Percentiles rank a stretch among this genome's conserved stretches.
Evolutionary conservation across 2,113 vertebrate species (phyloP).

Genomic region (Jacana jacana): DNA sequence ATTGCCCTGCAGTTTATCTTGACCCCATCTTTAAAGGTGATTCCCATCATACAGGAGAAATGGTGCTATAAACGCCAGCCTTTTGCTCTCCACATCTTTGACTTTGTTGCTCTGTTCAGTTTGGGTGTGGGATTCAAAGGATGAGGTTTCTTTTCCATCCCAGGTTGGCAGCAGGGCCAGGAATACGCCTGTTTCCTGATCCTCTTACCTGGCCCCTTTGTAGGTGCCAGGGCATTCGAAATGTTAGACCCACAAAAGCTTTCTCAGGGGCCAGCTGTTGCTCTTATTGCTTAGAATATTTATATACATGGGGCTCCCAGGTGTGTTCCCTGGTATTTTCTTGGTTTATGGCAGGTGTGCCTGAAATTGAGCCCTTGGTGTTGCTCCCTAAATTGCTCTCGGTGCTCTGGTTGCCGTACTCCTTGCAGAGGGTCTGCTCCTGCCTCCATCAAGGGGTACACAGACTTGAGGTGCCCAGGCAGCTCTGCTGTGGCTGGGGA

Average conservation of each 20-base stretch:
- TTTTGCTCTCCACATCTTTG: not conserved
- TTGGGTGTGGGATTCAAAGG: not conserved
- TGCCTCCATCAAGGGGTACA: fast-evolving
- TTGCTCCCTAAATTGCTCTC: not conserved
- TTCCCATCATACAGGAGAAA: not conserved
- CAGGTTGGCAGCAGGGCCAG: fast-evolving
- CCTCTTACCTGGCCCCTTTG: fast-evolving
- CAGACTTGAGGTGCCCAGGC: fast-evolving
- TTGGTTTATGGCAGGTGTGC: not conserved
- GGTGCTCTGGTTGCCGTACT: not conserved
- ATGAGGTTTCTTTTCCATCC: not conserved
- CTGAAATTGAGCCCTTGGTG: fast-evolving
- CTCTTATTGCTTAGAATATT: not conserved
- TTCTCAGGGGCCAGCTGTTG: not conserved
- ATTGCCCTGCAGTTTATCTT: conserved; percentile 3
- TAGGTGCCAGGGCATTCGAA: fast-evolving
- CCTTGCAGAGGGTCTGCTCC: fast-evolving
- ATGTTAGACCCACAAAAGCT: not conserved
- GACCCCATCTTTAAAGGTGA: not conserved
- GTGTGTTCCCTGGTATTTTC: not conserved
- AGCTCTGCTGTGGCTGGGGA: not conserved
- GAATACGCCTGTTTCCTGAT: not conserved
- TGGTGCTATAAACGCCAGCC: not conserved
- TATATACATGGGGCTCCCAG: not conserved
- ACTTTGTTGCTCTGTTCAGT: not conserved